Evolutionary conservation across 2,113 vertebrate genomes (phyloP).

Genomic region (Ictidomys tridecemlineatus): DNA sequence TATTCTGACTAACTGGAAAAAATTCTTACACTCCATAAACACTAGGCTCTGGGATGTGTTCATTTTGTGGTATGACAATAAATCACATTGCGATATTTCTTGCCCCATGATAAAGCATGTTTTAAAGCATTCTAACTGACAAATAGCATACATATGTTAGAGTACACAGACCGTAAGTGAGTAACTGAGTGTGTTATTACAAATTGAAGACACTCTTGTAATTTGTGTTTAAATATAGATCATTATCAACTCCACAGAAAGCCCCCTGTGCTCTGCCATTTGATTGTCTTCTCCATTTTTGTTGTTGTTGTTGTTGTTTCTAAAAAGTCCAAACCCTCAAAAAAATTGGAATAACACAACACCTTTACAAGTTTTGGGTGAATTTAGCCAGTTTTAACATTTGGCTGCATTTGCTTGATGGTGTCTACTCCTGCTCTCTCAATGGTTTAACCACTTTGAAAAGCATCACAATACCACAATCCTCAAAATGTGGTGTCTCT

Average conservation of each 20-base stretch:
- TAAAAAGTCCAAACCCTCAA: neutral
- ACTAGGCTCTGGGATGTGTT: neutral
- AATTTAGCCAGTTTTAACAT: neutral
- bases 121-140: constrained; percentile 7
- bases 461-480: neutral
- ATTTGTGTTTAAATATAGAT: neutral
- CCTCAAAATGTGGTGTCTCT: neutral
- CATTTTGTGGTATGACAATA: neutral
- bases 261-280: neutral
- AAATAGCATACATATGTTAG: neutral
- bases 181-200: neutral
- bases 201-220: neutral
- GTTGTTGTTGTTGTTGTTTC: neutral
- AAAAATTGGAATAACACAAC: neutral
- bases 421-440: accelerated
- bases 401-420: neutral
- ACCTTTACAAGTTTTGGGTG: neutral
- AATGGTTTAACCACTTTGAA: neutral
- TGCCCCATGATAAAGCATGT: neutral
- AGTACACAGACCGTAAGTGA: neutral
- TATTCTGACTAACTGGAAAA: neutral
- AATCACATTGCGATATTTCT: neutral
- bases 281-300: neutral
- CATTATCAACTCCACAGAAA: neutral
- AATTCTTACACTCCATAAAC: neutral